Evolutionary conservation across 1,140 invertebrate species (phyloP), one percentile per base, ranked within the genome.

Genomic region (Thalassaphorura encarpata): DNA sequence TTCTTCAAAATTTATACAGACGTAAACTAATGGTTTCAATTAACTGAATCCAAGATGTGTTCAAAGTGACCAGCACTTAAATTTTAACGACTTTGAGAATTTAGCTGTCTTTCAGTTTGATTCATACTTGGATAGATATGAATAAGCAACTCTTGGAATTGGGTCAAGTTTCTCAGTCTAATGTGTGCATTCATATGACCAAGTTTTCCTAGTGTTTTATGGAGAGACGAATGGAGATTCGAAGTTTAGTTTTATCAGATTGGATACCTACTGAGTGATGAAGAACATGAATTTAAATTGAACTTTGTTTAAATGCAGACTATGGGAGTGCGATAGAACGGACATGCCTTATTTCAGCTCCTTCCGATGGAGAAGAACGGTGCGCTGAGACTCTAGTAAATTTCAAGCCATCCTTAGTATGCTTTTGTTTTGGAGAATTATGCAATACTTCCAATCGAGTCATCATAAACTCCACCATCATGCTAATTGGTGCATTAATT

Each of bases 351-450:
- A 85, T 87, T 71, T 75, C 86, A 54, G 83, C 87, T 23, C 89
- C 89, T 47, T 41, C 56, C 42, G 90, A 94, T 69, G 81, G 81
- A 62, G 85, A 90, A 71, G 88, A 93, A 70, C 74, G 89, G 52
- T 94, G 90, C 72, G 87, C 85, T 2, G 83, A 87, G 56, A 89
- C 87, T 0, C 76, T 81, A 61, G 83, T 81, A 73, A 83, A 85
- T 66, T 78, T 82, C 58, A 83, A 81, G 67, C 84, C 83, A 69
- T 61, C 68, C 28, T 86, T 92, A 0, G 89, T 93, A 84, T 94
- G 90, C 69, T 89, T 93, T 66, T 94, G 90, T 67, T 79, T 78
- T 66, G 90, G 90, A n/a, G 89, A 94, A 71, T 73, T 94, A 16
- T 93, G 89, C 68, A 94, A 93, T 69, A 66, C 65, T 40, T 62